A percentile compares a stretch with the other conserved stretches of the same genome.
These are phyloP conservation scores for Synergus itoensis DNA, from an alignment of 2,888 invertebrate genomes.

Conservation along the genomic window DNA sequence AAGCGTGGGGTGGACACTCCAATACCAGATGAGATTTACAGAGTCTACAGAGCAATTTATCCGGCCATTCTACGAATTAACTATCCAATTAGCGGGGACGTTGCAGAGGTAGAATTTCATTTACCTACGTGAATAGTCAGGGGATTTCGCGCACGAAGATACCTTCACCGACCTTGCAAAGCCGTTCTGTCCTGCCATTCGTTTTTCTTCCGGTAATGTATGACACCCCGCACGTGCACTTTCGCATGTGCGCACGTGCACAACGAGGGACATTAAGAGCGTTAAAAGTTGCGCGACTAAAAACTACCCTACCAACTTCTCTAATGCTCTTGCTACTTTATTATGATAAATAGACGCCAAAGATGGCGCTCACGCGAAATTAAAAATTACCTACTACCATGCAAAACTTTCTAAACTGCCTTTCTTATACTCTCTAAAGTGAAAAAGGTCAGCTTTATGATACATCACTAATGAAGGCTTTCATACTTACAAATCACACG, in stretches of 20 bases:
- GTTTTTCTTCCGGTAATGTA: conserved; percentile 2
- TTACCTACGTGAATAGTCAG: not conserved
- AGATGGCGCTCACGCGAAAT: conserved; percentile 14
- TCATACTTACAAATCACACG: not conserved
- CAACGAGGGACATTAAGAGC: conserved; percentile 8
- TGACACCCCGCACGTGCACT: not conserved
- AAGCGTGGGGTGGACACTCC: conserved; percentile 26
- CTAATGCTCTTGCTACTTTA: conserved; percentile 32
- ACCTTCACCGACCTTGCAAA: conserved; percentile 1
- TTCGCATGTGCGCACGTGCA: conserved; percentile 17
- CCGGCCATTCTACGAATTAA: conserved; percentile 37
- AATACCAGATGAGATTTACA: conserved; percentile 40
- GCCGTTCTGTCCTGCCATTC: not conserved
- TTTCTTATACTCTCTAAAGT: not conserved
- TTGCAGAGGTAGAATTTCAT: conserved; percentile 28
- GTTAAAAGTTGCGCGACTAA: conserved; percentile 32
- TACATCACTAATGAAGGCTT: not conserved
- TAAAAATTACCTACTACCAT: conserved; percentile 24
- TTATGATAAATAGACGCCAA: conserved; percentile 33
- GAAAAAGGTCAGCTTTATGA: conserved; percentile 5
- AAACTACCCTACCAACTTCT: conserved; percentile 34
- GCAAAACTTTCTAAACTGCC: not conserved
- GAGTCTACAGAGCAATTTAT: conserved; percentile 33
- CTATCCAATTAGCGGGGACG: conserved; percentile 37
- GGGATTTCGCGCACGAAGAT: not conserved